Percentiles rank a stretch among this genome's conserved stretches.
phyloP scores from a whole-genome alignment of 2,797 vertebrate species.

The Astyanax mexicanus region DNA sequence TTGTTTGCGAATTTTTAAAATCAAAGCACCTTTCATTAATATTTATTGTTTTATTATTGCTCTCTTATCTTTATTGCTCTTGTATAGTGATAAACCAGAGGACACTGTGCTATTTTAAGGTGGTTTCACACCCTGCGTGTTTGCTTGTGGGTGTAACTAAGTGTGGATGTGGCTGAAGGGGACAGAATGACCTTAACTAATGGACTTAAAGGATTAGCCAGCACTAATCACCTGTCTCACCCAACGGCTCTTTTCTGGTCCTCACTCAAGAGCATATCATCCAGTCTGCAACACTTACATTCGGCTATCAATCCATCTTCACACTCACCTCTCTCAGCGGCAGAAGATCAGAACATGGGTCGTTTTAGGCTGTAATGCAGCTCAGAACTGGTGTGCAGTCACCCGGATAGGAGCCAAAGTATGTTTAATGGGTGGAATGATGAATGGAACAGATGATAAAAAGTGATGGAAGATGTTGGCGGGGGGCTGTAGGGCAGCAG shows the following conservation, averaged over 20 bases:
- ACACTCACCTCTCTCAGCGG: conserved; percentile 11
- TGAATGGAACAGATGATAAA: conserved; percentile 8
- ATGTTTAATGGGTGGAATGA: conserved; percentile 8
- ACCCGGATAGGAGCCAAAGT: conserved; percentile 7
- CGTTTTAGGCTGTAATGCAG: conserved; percentile 26
- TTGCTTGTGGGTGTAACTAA: conserved; percentile 21
- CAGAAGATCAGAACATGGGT: conserved; percentile 10
- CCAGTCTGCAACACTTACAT: conserved; percentile 47
- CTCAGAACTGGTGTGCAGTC: conserved; percentile 16
- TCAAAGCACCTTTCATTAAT: background rate
- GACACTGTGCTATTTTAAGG: conserved; percentile 16
- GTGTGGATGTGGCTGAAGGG: conserved; percentile 22
- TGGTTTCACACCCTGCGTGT: background rate
- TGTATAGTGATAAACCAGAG: background rate
- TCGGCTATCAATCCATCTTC: conserved; percentile 38
- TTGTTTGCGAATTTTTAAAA: too few relatives aligned
- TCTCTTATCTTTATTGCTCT: background rate
- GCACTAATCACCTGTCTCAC: conserved; percentile 63
- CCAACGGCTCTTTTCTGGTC: conserved; percentile 54
- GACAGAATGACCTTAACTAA: conserved; percentile 71
- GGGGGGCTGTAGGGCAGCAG: conserved; percentile 7
- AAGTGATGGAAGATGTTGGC: conserved; percentile 19
- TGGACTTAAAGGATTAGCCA: conserved; percentile 71
- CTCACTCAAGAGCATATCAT: conserved; percentile 49
- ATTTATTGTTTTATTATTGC: conserved; percentile 9